Conservation (phyloP, 2,113 vertebrate species). For the Dipodomys merriami region DNA sequence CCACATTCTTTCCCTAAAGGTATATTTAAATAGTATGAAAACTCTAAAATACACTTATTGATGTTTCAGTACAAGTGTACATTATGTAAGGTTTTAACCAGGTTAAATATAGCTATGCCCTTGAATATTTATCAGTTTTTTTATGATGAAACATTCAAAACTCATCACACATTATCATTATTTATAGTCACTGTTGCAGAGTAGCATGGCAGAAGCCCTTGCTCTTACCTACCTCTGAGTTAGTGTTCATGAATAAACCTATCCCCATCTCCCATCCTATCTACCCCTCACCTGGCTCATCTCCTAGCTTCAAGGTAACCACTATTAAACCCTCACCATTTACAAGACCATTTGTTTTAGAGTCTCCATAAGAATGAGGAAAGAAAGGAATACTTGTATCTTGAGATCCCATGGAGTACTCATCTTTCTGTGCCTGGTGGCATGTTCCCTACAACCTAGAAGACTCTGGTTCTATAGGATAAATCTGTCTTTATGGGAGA, state of each 20-base stretch:
- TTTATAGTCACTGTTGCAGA: too few relatives aligned
- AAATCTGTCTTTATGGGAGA: background rate
- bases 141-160: too few relatives aligned
- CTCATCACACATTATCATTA: background rate
- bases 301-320: background rate
- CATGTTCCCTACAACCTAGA: background rate
- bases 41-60: background rate
- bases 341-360: background rate
- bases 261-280: too few relatives aligned
- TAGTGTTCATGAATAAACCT: background rate
- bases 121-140: background rate
- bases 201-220: background rate
- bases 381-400: background rate
- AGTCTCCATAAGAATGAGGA: background rate
- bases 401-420: background rate
- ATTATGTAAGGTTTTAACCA: background rate
- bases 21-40: background rate
- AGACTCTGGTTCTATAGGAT: background rate
- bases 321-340: background rate
- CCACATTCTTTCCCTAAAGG: background rate
- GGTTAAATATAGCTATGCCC: background rate
- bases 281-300: too few relatives aligned
- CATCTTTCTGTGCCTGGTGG: background rate
- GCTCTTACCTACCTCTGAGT: background rate
- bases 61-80: background rate